These are phyloP conservation scores for Scartelaos histophorus DNA, from an alignment of 2,113 vertebrate species.

Conservation along the genomic window DNA sequence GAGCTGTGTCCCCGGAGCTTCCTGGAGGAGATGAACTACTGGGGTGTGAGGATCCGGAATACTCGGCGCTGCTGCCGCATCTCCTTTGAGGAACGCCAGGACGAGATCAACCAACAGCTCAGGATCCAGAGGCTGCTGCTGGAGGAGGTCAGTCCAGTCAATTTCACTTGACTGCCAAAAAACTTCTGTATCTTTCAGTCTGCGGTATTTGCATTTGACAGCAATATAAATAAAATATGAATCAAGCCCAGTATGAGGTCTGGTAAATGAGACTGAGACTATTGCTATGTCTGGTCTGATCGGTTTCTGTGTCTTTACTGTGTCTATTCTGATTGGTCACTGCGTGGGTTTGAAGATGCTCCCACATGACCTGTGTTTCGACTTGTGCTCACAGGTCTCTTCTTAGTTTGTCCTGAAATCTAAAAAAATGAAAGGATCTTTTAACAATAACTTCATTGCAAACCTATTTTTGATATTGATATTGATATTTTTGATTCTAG, in stretches of 20 bases:
- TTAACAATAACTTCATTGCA: too few relatives aligned
- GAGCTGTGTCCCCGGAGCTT: slow-evolving; percentile 88
- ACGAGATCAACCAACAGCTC: slow-evolving; percentile 88
- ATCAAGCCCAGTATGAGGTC: too few relatives aligned
- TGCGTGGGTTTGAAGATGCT: slow-evolving; percentile 8
- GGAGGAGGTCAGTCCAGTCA: slow-evolving; percentile 73
- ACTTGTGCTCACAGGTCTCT: slow-evolving; percentile 45
- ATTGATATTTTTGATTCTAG: too few relatives aligned
- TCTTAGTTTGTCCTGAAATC: background rate
- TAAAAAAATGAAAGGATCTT: background rate
- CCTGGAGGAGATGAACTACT: slow-evolving; percentile 94
- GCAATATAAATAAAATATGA: too few relatives aligned
- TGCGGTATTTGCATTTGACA: too few relatives aligned
- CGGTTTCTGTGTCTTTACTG: too few relatives aligned
- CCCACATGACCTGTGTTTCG: slow-evolving; percentile 46
- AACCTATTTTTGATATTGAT: too few relatives aligned
- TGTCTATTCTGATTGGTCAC: background rate
- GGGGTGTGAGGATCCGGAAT: slow-evolving; percentile 89
- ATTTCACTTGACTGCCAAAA: too few relatives aligned
- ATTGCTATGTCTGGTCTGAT: too few relatives aligned
- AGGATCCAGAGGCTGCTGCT: slow-evolving; percentile 89
- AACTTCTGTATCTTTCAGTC: too few relatives aligned
- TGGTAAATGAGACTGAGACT: too few relatives aligned
- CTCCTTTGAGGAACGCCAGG: slow-evolving; percentile 90
- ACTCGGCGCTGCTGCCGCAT: slow-evolving; percentile 90